Evolutionary conservation across 2,888 invertebrate species (phyloP), one percentile per base, ranked within the genome.

Genomic region (Leptinotarsa rubiginosa): DNA sequence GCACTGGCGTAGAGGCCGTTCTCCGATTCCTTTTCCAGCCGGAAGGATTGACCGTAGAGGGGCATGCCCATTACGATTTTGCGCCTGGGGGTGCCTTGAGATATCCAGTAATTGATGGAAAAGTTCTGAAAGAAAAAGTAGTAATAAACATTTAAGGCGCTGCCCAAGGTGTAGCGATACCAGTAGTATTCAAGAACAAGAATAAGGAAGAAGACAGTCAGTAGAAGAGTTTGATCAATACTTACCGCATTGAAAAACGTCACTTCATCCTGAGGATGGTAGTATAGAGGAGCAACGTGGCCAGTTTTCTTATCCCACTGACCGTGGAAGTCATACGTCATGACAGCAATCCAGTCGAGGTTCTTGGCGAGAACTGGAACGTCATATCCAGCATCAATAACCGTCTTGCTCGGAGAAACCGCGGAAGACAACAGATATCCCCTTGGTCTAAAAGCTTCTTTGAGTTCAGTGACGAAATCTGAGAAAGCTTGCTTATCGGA

Each of bases 221-320:
- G 1, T 10, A 31, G 31, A 31, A 31, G 31, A 54, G 54, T 10
- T n/a, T n/a, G 2, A 10, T 18, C 18, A 4, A 22, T 15, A 59
- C 80, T 89, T 89, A 95, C 95, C 62, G 95, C 91, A 88, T 97
- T 97, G 85, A 95, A 96, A 85, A 93, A 95, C 59, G 92, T 91
- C 71, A 91, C 92, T 76, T 94, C 95, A 84, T 96, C 96, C 64
- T 95, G 93, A 3, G 94, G 93, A 85, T 96, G 95, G 83, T 93
- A 91, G 81, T 92, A 96, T 56, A 97, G 87, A 0, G 96, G 97
- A 0, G 96, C 95, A 0, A 96, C 95, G 83, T 97, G 97, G 0
- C 96, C 97, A 1, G 96, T 97, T 85, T 94, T 94, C 85, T 95
- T 95, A 83, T 96, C 96, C 96, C 96, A 97, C 83, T 96, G 96